phyloP scores from a whole-genome alignment of 2,888 invertebrate genomes.

The Eristalinus sepulchralis region DNA sequence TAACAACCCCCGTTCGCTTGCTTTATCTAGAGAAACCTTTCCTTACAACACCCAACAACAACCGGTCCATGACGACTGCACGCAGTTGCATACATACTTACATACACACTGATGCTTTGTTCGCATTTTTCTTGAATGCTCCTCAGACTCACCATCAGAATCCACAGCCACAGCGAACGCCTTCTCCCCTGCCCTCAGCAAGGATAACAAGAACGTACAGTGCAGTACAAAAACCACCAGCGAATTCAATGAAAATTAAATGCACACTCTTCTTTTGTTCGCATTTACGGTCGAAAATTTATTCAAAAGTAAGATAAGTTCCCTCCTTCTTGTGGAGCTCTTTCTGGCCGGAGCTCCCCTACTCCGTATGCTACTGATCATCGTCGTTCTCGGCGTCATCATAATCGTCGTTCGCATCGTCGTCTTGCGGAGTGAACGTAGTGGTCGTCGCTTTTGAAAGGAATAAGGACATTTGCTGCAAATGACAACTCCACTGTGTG shows the following conservation, averaged over 20 bases:
- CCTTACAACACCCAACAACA: not conserved
- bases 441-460: constrained; percentile 54
- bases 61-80: constrained; percentile 6
- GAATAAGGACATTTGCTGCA: constrained; percentile 70
- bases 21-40: not conserved
- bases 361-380: constrained; percentile 20
- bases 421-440: constrained; percentile 11
- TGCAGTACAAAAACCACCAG: constrained; percentile 53
- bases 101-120: constrained; percentile 50
- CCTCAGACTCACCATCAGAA: constrained; percentile 1
- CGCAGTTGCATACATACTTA: constrained; percentile 56
- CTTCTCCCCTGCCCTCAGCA: constrained; percentile 7
- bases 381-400: constrained; percentile 11
- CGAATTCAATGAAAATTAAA: constrained; percentile 71
- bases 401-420: constrained; percentile 11
- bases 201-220: constrained; percentile 61
- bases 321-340: not conserved
- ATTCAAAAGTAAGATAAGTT: constrained; percentile 71
- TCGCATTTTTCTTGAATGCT: constrained; percentile 60
- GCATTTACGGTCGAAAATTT: constrained; percentile 67
- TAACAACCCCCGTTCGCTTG: constrained; percentile 26
- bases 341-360: not conserved
- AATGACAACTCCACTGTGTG: constrained; percentile 61
- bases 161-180: constrained; percentile 33
- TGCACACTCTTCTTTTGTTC: constrained; percentile 71